Percentiles rank a stretch among this genome's conserved stretches.
Evolutionary conservation across 2,888 invertebrate genomes (phyloP).

Genomic region (Lottia gigantea): DNA sequence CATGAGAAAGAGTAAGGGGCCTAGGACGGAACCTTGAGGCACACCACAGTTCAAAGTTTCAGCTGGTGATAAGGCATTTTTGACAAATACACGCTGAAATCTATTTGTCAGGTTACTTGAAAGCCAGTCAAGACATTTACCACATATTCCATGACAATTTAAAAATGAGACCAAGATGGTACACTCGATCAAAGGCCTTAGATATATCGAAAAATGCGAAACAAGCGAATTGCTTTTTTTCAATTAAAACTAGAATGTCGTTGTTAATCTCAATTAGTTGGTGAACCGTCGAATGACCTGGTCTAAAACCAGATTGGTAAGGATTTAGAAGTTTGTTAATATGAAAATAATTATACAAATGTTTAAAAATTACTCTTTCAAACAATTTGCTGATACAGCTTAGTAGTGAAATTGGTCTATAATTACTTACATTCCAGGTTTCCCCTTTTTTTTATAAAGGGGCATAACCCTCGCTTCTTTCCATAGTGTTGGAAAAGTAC

Average conservation of each 20-base stretch:
- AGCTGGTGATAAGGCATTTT: not conserved
- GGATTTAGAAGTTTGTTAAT: not conserved
- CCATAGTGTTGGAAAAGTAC: not conserved
- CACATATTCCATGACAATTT: slow-evolving; percentile 18
- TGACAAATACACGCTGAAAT: slow-evolving; percentile 12
- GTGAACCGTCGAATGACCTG: slow-evolving; percentile 18
- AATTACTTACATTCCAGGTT: not conserved
- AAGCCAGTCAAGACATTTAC: slow-evolving; percentile 9
- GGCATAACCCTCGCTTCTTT: not conserved
- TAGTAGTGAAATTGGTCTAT: slow-evolving; percentile 20
- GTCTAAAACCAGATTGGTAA: slow-evolving; percentile 16
- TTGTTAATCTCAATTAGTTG: slow-evolving; percentile 24
- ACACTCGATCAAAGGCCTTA: slow-evolving; percentile 27
- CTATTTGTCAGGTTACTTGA: slow-evolving; percentile 9
- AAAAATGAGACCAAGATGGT: slow-evolving; percentile 19
- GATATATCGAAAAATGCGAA: slow-evolving; percentile 21
- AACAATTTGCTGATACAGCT: slow-evolving; percentile 15
- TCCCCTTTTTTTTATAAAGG: not conserved
- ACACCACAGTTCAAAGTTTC: not conserved
- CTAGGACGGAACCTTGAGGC: slow-evolving; percentile 1
- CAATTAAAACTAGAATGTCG: slow-evolving; percentile 8
- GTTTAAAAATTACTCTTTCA: slow-evolving; percentile 17
- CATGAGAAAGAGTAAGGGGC: not conserved
- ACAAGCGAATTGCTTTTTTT: slow-evolving; percentile 17
- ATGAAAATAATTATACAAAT: slow-evolving; percentile 15